These are phyloP conservation scores for Hydrophis major DNA, from an alignment of 2,797 vertebrate species.

Conservation along the genomic window DNA sequence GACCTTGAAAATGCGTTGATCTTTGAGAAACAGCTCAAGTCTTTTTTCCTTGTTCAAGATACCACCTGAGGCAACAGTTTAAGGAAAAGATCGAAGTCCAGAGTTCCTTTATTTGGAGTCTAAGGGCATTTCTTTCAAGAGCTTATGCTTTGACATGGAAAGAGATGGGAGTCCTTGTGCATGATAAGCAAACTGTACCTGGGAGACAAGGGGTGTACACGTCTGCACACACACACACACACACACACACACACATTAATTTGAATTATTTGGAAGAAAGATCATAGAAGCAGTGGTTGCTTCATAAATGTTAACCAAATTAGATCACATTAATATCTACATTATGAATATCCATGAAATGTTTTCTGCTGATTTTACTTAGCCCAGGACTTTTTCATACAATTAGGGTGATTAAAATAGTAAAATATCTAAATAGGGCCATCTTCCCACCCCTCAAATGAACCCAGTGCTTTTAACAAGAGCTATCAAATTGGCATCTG, in stretches of 20 bases:
- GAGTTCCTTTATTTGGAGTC: slow-evolving; percentile 38
- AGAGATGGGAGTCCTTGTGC: slow-evolving; percentile 2
- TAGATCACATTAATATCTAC: neutral
- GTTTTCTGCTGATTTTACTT: neutral
- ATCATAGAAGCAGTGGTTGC: neutral
- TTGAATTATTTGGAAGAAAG: neutral
- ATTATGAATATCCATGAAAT: neutral
- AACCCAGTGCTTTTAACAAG: neutral
- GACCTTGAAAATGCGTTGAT: slow-evolving; percentile 69
- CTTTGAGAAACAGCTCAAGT: slow-evolving; percentile 24
- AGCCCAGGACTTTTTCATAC: neutral
- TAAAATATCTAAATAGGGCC: neutral
- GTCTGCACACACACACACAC: neutral
- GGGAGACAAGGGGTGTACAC: neutral
- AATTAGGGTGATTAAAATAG: neutral
- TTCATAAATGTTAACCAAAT: neutral
- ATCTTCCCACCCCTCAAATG: neutral
- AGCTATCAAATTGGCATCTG: neutral
- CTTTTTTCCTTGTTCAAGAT: slow-evolving; percentile 9
- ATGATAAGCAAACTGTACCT: slow-evolving; percentile 17
- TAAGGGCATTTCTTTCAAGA: slow-evolving; percentile 31
- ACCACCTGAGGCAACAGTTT: neutral
- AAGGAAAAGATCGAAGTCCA: slow-evolving; percentile 33
- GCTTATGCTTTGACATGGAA: neutral
- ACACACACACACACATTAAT: slow-evolving; percentile 8